phyloP scores from a whole-genome alignment of 2,113 vertebrate species.

The Malurus alboscapulatus region DNA sequence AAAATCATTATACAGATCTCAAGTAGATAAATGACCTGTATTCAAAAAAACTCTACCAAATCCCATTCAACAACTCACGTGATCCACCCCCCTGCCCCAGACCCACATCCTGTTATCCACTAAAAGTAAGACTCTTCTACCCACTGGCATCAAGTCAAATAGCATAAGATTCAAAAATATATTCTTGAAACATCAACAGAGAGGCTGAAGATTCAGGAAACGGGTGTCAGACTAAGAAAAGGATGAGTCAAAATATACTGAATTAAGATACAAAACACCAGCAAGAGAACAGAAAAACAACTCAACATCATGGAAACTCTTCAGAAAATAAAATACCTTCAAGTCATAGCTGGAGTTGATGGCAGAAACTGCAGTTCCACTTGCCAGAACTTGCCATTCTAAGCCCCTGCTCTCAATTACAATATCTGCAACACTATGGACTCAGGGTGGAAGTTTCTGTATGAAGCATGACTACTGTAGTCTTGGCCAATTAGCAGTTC shows the following conservation, averaged over 20 bases:
- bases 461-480: neutral
- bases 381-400: neutral
- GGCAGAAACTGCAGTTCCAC: neutral
- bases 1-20: neutral
- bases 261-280: neutral
- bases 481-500: neutral
- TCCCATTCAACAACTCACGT: neutral
- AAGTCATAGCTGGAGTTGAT: conserved; percentile 33
- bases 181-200: conserved; percentile 25
- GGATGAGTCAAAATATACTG: conserved; percentile 45
- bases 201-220: conserved; percentile 39
- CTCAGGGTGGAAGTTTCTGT: neutral
- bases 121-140: conserved; percentile 17
- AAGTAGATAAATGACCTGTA: neutral
- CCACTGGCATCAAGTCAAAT: conserved; percentile 17
- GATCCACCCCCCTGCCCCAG: neutral
- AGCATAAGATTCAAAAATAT: conserved; percentile 32
- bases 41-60: neutral
- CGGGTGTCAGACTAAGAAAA: conserved; percentile 1
- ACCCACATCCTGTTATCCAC: conserved; percentile 57
- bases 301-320: conserved; percentile 43
- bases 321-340: conserved; percentile 21
- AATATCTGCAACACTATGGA: neutral
- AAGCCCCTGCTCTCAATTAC: neutral
- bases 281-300: conserved; percentile 23